Evolutionary conservation across 2,113 vertebrate species (phyloP).

Genomic region (Oryzias javanicus): DNA sequence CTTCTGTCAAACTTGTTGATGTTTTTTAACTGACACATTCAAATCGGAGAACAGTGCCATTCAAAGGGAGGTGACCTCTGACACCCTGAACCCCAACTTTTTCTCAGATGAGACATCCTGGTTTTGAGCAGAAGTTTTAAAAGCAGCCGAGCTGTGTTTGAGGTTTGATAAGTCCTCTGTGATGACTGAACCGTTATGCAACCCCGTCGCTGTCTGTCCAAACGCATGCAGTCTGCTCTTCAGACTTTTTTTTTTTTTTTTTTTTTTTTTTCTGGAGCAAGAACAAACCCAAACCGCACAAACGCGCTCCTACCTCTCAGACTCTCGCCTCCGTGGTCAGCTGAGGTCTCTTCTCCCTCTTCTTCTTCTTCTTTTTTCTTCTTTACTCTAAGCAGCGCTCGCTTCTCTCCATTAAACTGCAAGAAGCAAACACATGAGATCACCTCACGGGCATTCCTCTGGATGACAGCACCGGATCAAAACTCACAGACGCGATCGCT

Average conservation of each 20-base stretch:
- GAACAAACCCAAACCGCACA: background rate
- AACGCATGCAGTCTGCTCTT: constrained; percentile 21
- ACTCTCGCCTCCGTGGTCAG: constrained; percentile 49
- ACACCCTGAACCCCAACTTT: too few relatives aligned
- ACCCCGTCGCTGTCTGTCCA: constrained; percentile 11
- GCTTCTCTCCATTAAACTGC: constrained; percentile 55
- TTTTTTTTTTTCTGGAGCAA: background rate
- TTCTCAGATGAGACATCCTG: too few relatives aligned
- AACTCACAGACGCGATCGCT: constrained; percentile 32
- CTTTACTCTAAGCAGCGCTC: constrained; percentile 42
- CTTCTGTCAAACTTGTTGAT: too few relatives aligned
- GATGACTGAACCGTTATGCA: constrained; percentile 35
- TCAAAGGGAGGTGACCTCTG: too few relatives aligned
- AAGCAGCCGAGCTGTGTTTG: constrained; percentile 2
- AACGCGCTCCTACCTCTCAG: constrained; percentile 62
- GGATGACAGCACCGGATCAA: constrained; percentile 23
- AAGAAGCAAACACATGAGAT: constrained; percentile 58
- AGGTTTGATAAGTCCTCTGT: constrained; percentile 12
- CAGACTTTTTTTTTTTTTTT: too few relatives aligned
- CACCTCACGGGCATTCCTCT: constrained; percentile 39
- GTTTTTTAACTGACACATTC: too few relatives aligned
- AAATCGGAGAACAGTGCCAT: too few relatives aligned
- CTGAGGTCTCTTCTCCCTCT: constrained; percentile 29
- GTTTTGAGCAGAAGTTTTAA: constrained; percentile 8
- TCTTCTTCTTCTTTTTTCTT: constrained; percentile 30